Evolutionary conservation across 1,140 invertebrate species (phyloP).

Genomic region (Drosophila murphyi): DNA sequence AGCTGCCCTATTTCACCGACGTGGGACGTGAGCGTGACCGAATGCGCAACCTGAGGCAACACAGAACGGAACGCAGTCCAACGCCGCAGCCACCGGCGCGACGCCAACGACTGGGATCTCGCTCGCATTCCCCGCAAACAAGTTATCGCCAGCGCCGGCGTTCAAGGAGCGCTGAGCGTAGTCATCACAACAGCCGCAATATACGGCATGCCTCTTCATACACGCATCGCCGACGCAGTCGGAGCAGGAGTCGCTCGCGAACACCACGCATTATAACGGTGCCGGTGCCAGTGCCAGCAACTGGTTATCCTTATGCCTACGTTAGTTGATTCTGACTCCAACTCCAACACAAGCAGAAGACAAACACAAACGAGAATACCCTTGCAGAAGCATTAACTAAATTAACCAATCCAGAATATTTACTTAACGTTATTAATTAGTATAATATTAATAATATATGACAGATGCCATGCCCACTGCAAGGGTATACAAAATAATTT

Average conservation of each 20-base stretch:
- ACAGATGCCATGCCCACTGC: too few relatives aligned
- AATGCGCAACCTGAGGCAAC: conserved; percentile 25
- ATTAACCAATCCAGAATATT: too few relatives aligned
- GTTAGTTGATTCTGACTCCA: conserved; percentile 30
- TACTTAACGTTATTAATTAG: too few relatives aligned
- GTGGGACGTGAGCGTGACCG: conserved; percentile 52
- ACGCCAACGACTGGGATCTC: conserved; percentile 20
- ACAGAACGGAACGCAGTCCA: conserved; percentile 16
- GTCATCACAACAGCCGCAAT: conserved; percentile 21
- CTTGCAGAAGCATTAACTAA: too few relatives aligned
- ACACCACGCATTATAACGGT: conserved; percentile 59
- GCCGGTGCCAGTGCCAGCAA: conserved; percentile 63
- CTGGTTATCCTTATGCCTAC: conserved; percentile 47
- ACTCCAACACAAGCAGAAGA: too few relatives aligned
- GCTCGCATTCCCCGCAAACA: conserved; percentile 33
- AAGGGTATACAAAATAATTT: too few relatives aligned
- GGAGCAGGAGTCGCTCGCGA: conserved; percentile 25
- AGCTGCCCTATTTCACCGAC: conserved; percentile 67
- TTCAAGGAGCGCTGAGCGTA: conserved; percentile 29
- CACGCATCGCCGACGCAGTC: conserved; percentile 29
- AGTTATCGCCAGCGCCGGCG: conserved; percentile 18
- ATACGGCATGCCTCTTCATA: neutral
- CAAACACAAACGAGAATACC: too few relatives aligned
- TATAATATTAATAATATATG: too few relatives aligned
- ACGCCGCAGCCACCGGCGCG: neutral